phyloP scores from a whole-genome alignment of 2,113 vertebrate species.

The Actenoides hombroni region DNA sequence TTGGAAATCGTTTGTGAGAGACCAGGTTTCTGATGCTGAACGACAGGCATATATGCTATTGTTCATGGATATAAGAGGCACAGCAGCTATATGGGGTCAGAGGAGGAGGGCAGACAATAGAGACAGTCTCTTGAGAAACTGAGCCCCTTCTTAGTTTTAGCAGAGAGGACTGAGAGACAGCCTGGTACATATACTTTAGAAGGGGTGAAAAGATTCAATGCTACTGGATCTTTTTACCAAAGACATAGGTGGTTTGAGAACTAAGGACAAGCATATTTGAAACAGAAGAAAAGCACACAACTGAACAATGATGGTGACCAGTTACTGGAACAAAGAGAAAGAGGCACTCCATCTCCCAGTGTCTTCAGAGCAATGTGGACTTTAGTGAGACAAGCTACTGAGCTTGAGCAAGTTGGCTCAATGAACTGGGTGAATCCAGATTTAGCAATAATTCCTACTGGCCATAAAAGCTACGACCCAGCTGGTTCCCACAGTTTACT shows the following conservation, averaged over 20 bases:
- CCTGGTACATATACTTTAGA: not conserved
- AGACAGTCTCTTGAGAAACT: not conserved
- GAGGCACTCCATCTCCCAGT: not conserved
- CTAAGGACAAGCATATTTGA: not conserved
- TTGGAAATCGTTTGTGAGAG: not conserved
- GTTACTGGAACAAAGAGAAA: not conserved
- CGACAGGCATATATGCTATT: not conserved
- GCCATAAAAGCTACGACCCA: not conserved
- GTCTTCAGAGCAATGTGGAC: not conserved
- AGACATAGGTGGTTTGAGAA: not conserved
- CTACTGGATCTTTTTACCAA: not conserved
- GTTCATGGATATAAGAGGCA: fast-evolving
- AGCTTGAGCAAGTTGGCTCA: fast-evolving
- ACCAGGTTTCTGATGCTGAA: not conserved
- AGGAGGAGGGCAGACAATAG: not conserved
- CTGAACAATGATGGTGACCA: fast-evolving
- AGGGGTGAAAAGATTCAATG: not conserved
- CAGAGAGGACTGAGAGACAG: not conserved
- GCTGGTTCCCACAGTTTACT: constrained; percentile 15
- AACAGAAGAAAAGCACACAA: not conserved
- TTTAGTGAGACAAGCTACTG: not conserved
- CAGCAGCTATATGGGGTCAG: not conserved
- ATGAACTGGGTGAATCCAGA: not conserved
- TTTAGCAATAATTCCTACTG: not conserved
- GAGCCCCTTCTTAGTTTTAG: not conserved